Conservation (phyloP, 2,113 vertebrate species). For the Amphiprion percula region DNA sequence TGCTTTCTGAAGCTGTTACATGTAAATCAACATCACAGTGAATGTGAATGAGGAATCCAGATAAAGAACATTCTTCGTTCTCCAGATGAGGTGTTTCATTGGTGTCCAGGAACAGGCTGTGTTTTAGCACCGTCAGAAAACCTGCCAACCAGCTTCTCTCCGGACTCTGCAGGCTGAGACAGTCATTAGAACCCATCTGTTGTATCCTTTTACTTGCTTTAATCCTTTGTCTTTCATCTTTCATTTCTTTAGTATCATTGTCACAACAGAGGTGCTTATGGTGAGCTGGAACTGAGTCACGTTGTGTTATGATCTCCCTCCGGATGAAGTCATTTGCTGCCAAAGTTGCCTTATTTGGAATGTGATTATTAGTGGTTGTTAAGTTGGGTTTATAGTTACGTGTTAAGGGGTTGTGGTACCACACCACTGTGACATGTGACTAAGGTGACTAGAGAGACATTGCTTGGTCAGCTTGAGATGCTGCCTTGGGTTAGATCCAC, state of each 20-base stretch:
- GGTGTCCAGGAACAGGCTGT: constrained; percentile 64
- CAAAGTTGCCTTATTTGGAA: not conserved
- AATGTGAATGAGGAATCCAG: constrained; percentile 52
- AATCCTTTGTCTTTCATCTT: constrained; percentile 20
- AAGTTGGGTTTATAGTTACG: constrained; percentile 1
- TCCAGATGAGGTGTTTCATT: constrained; percentile 63
- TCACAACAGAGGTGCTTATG: not conserved
- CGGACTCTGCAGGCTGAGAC: constrained; percentile 43
- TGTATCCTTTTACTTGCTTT: constrained; percentile 32
- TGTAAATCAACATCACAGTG: constrained; percentile 62
- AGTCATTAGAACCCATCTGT: constrained; percentile 60
- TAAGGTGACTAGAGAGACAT: not conserved
- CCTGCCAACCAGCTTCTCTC: constrained; percentile 65
- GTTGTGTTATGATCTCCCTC: not conserved
- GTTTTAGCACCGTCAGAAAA: constrained; percentile 59
- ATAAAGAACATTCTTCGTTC: constrained; percentile 33
- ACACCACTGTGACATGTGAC: not conserved
- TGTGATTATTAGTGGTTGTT: not conserved
- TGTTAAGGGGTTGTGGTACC: not conserved
- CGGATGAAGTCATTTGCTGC: not conserved
- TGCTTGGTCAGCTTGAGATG: not conserved
- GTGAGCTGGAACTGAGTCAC: not conserved
- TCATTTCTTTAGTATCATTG: constrained; percentile 9
- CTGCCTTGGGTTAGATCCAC: not conserved
- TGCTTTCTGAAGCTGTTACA: constrained; percentile 24